These are phyloP conservation scores for Leptonema lineaticorne DNA, from an alignment of 1,140 invertebrate species.

Conservation along the genomic window DNA sequence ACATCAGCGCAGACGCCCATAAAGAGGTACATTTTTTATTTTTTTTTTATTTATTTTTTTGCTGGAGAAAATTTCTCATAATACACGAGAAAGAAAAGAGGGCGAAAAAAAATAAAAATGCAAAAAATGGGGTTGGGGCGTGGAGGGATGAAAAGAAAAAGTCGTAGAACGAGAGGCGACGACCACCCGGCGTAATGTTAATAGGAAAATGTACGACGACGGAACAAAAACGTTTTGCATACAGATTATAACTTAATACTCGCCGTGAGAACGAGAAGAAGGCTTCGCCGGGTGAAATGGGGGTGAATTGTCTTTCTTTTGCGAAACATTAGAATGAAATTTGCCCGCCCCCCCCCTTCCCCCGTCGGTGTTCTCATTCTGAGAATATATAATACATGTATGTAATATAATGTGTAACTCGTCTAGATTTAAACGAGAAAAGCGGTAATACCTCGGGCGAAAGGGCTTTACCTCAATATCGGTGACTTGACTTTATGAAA, in stretches of 20 bases:
- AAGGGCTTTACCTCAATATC: slow-evolving; percentile 7
- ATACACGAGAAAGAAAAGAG: too few species aligned
- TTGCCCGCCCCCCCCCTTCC: neutral
- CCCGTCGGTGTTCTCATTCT: neutral
- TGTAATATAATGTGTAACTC: slow-evolving; percentile 12
- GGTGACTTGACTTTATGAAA: slow-evolving; percentile 8
- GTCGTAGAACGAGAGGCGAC: slow-evolving; percentile 4
- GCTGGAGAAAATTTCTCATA: too few species aligned
- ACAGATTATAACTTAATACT: slow-evolving; percentile 40
- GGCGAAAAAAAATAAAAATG: neutral
- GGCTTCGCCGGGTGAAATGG: too few species aligned
- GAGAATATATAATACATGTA: too few species aligned
- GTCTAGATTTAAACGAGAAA: slow-evolving; percentile 8
- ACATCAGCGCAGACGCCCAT: too few species aligned
- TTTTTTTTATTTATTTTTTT: too few species aligned
- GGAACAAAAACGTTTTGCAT: slow-evolving; percentile 37
- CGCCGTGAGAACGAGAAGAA: neutral
- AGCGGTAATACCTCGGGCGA: neutral
- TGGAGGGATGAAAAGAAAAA: neutral
- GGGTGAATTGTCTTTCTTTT: neutral
- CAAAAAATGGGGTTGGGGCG: neutral
- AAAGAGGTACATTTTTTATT: too few species aligned
- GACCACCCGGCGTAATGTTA: slow-evolving; percentile 30
- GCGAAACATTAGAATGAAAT: slow-evolving; percentile 10
- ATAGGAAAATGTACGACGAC: slow-evolving; percentile 32